phyloP scores from a whole-genome alignment of 2,888 invertebrate species.

The Spilarctia lutea region DNA sequence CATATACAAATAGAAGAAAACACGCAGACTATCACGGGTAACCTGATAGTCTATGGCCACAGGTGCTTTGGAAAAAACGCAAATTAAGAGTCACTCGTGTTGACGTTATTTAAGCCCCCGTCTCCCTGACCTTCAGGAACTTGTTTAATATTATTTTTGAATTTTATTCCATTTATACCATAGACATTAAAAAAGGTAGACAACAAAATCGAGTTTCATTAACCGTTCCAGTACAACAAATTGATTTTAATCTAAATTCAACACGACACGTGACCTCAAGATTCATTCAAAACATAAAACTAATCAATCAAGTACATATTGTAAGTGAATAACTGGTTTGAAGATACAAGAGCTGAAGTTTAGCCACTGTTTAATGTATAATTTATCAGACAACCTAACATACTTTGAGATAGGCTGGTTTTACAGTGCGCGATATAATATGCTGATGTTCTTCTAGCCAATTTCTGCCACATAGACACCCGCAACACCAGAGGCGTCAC shows the following conservation, averaged over 20 bases:
- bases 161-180: no score
- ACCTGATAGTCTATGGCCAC: no score
- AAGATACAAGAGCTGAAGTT: conserved; percentile 29
- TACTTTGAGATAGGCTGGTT: neutral
- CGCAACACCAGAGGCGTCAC: no score
- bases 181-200: no score
- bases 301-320: conserved; percentile 28
- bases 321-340: conserved; percentile 25
- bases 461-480: no score
- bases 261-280: conserved; percentile 4
- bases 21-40: no score
- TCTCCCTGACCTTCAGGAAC: no score
- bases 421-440: conserved; percentile 13
- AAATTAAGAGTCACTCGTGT: no score
- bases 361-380: conserved; percentile 20
- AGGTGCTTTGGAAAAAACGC: no score
- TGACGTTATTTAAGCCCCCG: no score
- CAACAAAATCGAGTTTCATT: neutral
- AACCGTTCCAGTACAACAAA: neutral
- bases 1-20: no score
- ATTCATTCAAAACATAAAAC: conserved; percentile 13
- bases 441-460: neutral
- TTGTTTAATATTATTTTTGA: no score
- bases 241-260: neutral
- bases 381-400: conserved; percentile 27